Base-by-base conservation (phyloP, 2,113 vertebrate genomes). In the Synchiropus splendidus region DNA sequence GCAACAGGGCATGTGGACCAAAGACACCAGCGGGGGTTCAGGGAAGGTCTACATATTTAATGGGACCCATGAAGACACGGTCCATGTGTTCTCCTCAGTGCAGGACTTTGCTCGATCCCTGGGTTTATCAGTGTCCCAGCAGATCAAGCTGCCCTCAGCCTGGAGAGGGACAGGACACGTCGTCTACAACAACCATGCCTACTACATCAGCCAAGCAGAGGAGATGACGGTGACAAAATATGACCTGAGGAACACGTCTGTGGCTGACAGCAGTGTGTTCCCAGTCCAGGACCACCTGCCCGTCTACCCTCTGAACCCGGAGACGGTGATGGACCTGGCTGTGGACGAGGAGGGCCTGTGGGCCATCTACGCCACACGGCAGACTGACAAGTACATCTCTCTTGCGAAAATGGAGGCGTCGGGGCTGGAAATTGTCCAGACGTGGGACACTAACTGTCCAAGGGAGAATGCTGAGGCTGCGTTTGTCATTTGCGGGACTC, bases 301-400 rank as follows among this genome's bases (percentile, higher is more conserved):
- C 0, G 90, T 91, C 6, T 98, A 96, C 0, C 69, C 83, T 4
- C 87, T 98, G 57, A 88, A 82, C 2, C 72, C 85, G 0, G 88
- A 88, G 74, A 98, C 91, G 0, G 82, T 87, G 64, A 89, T 97
- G 1, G 95, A 98, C 79, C 65, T 98, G 71, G 89, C 87, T 0
- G 89, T 88, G 0, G 95, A 98, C 0, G 93, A 96, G 64, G 92
- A 97, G 42, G 93, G 93, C 12, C 86, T 98, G n/a, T 98, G 94
- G 95, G 91, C 87, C 16, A 81, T 98, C 61, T 97, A 92, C 0
- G 89, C 92, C 67, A 93, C 92, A 8, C 83, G 30, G 42, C 88
- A 94, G 42, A 89, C 89, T 0, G 89, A 92, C 58, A 83, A 78
- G 56, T 82, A 93, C 73, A 83, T 99, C 58, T 92, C 89, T 57